Percentiles rank a stretch among this genome's conserved stretches.
These are phyloP conservation scores for Hirudo medicinalis DNA, from an alignment of 1,140 invertebrate genomes.

Conservation along the genomic window DNA sequence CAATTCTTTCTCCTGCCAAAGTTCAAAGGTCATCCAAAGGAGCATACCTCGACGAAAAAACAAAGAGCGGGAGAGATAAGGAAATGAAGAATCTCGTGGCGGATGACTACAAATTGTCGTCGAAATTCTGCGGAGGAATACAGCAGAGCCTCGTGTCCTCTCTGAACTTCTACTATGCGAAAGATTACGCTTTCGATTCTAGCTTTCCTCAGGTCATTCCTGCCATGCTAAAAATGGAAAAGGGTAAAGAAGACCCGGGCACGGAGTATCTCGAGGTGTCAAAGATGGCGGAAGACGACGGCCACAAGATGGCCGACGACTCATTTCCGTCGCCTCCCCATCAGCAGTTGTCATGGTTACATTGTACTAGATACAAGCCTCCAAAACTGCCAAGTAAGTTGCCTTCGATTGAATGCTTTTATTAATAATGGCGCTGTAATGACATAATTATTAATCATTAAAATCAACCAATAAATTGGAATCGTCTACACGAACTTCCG, in stretches of 20 bases:
- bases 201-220: too few relatives aligned
- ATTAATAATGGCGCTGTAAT: constrained; percentile 3
- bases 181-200: constrained; percentile 2
- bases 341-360: constrained; percentile 47
- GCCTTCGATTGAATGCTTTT: neutral
- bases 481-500: neutral
- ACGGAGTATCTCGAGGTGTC: constrained; percentile 6
- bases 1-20: too few relatives aligned
- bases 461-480: neutral
- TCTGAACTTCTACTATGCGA: neutral
- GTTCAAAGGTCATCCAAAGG: too few relatives aligned
- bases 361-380: constrained; percentile 59
- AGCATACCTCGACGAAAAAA: neutral
- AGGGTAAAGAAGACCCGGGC: neutral
- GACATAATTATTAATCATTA: neutral
- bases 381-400: constrained; percentile 57
- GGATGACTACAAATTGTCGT: neutral
- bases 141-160: too few relatives aligned
- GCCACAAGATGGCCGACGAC: neutral
- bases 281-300: neutral
- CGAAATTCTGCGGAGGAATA: too few relatives aligned
- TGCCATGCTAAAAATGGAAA: constrained; percentile 11
- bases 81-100: neutral
- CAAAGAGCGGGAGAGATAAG: neutral
- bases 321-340: neutral